Evolutionary conservation across 2,113 vertebrate species (phyloP).

Genomic region (Ceratotherium simum): DNA sequence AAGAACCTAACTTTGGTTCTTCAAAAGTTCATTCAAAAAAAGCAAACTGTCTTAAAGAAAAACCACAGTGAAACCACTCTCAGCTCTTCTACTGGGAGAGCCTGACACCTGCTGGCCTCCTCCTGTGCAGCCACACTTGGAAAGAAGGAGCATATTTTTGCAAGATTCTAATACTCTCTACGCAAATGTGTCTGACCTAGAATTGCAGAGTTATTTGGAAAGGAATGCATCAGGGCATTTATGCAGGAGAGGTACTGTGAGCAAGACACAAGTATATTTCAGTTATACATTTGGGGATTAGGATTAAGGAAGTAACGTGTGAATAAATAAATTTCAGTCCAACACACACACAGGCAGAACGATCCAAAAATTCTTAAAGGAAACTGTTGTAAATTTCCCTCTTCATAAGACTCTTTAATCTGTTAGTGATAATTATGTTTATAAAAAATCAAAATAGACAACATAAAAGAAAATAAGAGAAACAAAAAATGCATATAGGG

Average conservation of each 20-base stretch:
- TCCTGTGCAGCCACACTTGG: neutral
- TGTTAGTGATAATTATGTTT: neutral
- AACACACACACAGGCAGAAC: neutral
- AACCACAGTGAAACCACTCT: neutral
- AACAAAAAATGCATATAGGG: fast-evolving
- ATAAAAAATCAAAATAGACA: neutral
- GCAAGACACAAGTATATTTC: neutral
- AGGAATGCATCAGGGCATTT: neutral
- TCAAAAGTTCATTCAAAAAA: slow-evolving; percentile 56
- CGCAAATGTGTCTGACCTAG: neutral
- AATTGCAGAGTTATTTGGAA: neutral
- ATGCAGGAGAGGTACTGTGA: neutral
- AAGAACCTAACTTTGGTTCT: slow-evolving; percentile 9
- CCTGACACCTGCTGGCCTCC: neutral
- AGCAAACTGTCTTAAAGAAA: slow-evolving; percentile 23
- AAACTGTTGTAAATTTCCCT: neutral
- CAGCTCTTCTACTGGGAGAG: slow-evolving; percentile 22
- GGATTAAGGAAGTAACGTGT: neutral
- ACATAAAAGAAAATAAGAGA: neutral
- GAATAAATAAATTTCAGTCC: neutral
- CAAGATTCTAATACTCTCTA: neutral
- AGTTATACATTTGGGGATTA: neutral
- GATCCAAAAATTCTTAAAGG: neutral
- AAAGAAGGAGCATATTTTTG: neutral
- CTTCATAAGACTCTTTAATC: neutral